These are phyloP conservation scores for Periparus ater DNA, from an alignment of 2,797 vertebrate species.

Conservation along the genomic window DNA sequence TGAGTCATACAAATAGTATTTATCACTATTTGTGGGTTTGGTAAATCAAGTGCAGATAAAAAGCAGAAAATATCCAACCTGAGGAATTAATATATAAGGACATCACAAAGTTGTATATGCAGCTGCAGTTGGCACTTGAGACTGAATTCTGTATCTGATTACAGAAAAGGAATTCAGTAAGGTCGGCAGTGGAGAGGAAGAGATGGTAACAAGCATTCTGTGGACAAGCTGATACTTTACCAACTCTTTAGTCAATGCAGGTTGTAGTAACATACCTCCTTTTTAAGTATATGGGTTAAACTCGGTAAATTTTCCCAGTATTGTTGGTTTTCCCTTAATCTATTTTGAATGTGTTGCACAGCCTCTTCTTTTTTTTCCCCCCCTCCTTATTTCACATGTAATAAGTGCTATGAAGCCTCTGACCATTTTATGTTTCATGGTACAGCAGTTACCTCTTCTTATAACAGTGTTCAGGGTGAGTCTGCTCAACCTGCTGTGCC, in stretches of 20 bases:
- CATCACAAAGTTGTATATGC: background rate
- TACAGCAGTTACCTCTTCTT: constrained; percentile 6
- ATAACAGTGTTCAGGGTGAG: constrained; percentile 19
- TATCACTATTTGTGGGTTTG: background rate
- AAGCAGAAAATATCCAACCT: background rate
- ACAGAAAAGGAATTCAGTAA: background rate
- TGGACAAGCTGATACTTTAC: background rate
- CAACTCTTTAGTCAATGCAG: background rate
- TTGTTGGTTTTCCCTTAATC: background rate
- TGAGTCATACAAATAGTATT: background rate
- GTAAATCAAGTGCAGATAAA: background rate
- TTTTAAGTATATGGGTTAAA: background rate
- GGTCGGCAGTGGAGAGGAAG: background rate
- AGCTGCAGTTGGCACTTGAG: background rate
- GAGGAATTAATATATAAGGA: background rate
- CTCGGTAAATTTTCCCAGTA: background rate
- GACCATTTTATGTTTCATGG: background rate
- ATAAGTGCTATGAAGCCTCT: background rate
- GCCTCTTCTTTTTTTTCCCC: background rate
- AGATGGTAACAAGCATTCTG: background rate
- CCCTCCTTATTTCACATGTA: background rate
- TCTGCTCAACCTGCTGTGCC: constrained; percentile 1
- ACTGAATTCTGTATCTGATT: background rate
- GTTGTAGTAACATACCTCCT: background rate
- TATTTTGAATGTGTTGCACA: background rate